Conservation (phyloP, 2,797 vertebrate genomes). For the Lagorchestes hirsutus region DNA sequence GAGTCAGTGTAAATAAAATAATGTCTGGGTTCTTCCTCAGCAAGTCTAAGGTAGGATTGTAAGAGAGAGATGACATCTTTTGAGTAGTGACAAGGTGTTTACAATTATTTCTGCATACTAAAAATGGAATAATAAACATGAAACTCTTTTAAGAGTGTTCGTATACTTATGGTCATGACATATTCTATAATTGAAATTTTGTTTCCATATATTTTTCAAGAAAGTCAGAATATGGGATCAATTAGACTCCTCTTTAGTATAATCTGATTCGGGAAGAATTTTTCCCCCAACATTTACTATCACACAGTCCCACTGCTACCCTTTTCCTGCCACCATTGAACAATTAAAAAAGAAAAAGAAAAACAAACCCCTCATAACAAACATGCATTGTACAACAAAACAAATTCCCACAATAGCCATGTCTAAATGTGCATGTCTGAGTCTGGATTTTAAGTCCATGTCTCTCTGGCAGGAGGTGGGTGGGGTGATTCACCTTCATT, state of each 20-base stretch:
- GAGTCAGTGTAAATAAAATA: slow-evolving; percentile 44
- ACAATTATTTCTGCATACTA: background rate
- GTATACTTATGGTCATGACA: background rate
- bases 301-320: background rate
- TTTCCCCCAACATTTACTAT: background rate
- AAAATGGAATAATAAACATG: background rate
- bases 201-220: background rate
- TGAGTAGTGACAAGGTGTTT: background rate
- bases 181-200: background rate
- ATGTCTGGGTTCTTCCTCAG: background rate
- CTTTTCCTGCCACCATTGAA: background rate
- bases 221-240: background rate
- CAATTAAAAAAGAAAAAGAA: background rate
- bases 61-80: slow-evolving; percentile 5
- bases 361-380: background rate
- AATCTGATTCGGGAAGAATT: background rate
- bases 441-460: background rate
- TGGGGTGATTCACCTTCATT: background rate
- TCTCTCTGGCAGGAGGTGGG: background rate
- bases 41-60: background rate
- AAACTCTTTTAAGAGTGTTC: background rate
- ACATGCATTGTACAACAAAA: background rate
- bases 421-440: background rate
- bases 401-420: background rate
- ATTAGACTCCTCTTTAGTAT: background rate